These are phyloP conservation scores for Cybosia mesomella DNA, from an alignment of 2,888 invertebrate species.

Conservation along the genomic window DNA sequence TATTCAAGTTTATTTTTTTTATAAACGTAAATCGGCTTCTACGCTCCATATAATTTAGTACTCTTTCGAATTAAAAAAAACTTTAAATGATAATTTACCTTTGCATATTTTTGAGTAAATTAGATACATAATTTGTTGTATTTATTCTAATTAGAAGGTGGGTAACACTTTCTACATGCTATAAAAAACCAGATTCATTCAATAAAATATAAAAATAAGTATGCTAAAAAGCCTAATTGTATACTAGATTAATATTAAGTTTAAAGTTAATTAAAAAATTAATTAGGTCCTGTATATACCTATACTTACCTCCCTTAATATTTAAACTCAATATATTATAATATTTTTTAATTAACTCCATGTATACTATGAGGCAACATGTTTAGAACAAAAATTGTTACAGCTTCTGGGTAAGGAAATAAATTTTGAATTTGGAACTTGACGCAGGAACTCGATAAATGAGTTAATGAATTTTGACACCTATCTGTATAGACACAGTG, in stretches of 20 bases:
- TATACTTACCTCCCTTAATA: neutral
- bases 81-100: neutral
- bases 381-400: too few species aligned
- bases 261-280: neutral
- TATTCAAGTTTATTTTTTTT: neutral
- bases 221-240: neutral
- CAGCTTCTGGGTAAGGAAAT: too few species aligned
- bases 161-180: neutral
- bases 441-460: too few species aligned
- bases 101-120: neutral
- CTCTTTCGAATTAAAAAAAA: neutral
- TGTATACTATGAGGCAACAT: too few species aligned
- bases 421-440: too few species aligned
- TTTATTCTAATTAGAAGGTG: neutral
- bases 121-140: neutral
- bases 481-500: too few species aligned
- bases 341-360: too few species aligned
- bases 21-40: neutral
- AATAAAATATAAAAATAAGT: constrained; percentile 1
- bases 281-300: too few species aligned
- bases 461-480: too few species aligned
- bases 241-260: neutral
- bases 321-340: neutral
- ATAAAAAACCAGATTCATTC: neutral
- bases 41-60: neutral